Evolutionary conservation across 2,797 vertebrate genomes (phyloP).

Genomic region (Ataeniobius toweri): DNA sequence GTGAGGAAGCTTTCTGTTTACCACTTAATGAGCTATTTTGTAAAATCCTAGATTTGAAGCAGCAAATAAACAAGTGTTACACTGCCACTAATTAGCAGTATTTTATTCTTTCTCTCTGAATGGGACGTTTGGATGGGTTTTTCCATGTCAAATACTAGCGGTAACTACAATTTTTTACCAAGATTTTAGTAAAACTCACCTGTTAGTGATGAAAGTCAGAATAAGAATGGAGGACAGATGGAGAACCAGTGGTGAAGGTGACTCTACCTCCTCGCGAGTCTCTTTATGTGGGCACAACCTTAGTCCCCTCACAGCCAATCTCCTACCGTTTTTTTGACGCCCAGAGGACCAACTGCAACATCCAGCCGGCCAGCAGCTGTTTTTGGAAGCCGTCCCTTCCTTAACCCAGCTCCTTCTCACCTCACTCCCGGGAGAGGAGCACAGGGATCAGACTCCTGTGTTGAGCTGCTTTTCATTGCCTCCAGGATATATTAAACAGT

Average conservation of each 20-base stretch:
- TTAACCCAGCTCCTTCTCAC: slow-evolving; percentile 57
- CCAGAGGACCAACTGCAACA: slow-evolving; percentile 65
- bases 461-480: slow-evolving; percentile 41
- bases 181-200: slow-evolving; percentile 7
- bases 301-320: slow-evolving; percentile 57
- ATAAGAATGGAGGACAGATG: slow-evolving; percentile 68
- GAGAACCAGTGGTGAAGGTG: slow-evolving; percentile 64
- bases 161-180: slow-evolving; percentile 10
- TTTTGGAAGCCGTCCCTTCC: slow-evolving; percentile 60
- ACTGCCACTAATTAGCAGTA: no score
- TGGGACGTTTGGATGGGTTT: not conserved
- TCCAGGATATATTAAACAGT: slow-evolving; percentile 34
- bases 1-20: no score
- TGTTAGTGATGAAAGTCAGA: slow-evolving; percentile 34
- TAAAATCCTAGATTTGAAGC: no score
- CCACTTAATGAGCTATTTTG: no score
- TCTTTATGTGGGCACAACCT: slow-evolving; percentile 67
- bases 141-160: not conserved
- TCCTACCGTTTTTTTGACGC: slow-evolving; percentile 53
- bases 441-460: slow-evolving; percentile 42
- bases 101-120: no score
- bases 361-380: slow-evolving; percentile 80
- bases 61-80: no score
- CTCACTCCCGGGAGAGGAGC: slow-evolving; percentile 48
- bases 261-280: slow-evolving; percentile 51